Evolutionary conservation across 92 coral and sea anemone species (phyloP).

Genomic region (Meandrina meandrites): DNA sequence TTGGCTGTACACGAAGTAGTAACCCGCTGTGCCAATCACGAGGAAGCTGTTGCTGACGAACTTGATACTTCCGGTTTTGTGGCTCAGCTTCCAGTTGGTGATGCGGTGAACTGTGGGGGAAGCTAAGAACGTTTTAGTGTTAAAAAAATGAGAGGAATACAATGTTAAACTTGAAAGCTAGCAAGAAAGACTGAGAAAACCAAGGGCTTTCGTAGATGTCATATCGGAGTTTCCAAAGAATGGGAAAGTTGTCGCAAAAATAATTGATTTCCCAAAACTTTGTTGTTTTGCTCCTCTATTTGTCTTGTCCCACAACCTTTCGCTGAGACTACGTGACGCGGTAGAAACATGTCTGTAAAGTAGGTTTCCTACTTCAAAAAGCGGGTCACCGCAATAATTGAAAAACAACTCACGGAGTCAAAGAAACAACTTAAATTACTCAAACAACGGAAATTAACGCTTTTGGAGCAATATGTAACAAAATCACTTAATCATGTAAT

Average conservation of each 20-base stretch:
- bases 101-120: slow-evolving; percentile 75
- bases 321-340: too few species aligned
- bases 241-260: too few species aligned
- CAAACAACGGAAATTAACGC: neutral
- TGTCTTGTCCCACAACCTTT: too few species aligned
- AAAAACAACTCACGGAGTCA: neutral
- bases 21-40: slow-evolving; percentile 77
- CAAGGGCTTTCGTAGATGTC: too few species aligned
- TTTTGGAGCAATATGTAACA: neutral
- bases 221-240: too few species aligned
- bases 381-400: too few species aligned
- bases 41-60: slow-evolving; percentile 80
- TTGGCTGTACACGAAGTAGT: slow-evolving; percentile 92
- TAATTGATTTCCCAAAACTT: too few species aligned
- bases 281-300: too few species aligned
- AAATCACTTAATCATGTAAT: neutral
- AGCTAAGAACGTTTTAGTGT: slow-evolving; percentile 16
- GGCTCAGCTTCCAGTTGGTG: slow-evolving; percentile 85
- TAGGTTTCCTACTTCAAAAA: too few species aligned
- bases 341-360: too few species aligned
- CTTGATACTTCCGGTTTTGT: slow-evolving; percentile 75
- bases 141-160: neutral
- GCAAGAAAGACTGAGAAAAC: neutral
- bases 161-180: neutral
- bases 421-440: neutral